phyloP scores from a whole-genome alignment of 2,888 invertebrate species.

The Nycteola revayana region DNA sequence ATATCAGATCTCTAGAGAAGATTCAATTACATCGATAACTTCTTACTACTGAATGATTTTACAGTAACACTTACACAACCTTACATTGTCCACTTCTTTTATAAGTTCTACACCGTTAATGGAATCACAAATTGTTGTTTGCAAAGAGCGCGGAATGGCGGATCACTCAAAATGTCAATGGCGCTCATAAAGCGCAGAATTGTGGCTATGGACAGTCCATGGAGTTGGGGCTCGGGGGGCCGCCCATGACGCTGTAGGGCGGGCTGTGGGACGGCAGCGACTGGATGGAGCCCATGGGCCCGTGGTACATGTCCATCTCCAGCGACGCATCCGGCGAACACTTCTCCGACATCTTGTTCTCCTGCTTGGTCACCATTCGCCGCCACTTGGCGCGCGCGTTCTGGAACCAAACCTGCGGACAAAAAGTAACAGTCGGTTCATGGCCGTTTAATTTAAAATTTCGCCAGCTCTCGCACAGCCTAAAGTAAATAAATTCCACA shows the following conservation, averaged over 20 bases:
- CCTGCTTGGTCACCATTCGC: constrained; percentile 92
- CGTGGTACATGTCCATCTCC: constrained; percentile 84
- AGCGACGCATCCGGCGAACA: constrained; percentile 85
- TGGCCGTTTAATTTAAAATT: constrained; percentile 42
- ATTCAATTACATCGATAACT: constrained; percentile 1
- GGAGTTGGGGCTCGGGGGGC: constrained; percentile 86
- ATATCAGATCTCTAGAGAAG: constrained; percentile 4
- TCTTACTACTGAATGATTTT: constrained; percentile 2
- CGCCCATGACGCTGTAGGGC: constrained; percentile 85
- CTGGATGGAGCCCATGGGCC: constrained; percentile 85
- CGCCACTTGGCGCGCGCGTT: constrained; percentile 97
- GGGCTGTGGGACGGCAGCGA: constrained; percentile 87
- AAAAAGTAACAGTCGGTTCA: constrained; percentile 52
- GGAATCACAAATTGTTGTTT: constrained; percentile 4
- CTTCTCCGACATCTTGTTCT: constrained; percentile 87
- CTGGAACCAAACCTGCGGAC: constrained; percentile 96
- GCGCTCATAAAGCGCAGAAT: constrained; percentile 72
- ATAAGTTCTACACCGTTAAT: constrained; percentile 1
- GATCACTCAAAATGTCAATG: constrained; percentile 27
- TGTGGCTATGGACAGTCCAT: constrained; percentile 87
- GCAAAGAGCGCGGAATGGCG: constrained; percentile 24
- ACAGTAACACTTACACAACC: constrained; percentile 9
- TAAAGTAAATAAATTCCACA: constrained; percentile 30
- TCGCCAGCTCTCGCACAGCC: constrained; percentile 42
- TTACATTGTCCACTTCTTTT: constrained; percentile 13